Conservation (phyloP, 1,140 invertebrate genomes). For the Drosophila sturtevanti region DNA sequence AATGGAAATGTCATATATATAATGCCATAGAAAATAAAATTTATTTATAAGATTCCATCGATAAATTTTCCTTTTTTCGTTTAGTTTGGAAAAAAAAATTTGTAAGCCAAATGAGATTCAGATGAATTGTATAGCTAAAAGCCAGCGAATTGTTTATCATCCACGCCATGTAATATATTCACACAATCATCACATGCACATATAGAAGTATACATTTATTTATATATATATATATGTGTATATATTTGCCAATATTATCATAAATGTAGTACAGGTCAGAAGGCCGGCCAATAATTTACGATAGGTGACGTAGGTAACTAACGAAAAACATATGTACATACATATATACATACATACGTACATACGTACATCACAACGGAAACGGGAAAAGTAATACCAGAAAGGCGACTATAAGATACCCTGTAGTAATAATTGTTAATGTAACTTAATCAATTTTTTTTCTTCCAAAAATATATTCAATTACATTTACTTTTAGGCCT, state of each 20-base stretch:
- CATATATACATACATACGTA: too few relatives aligned
- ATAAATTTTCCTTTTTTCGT: background rate
- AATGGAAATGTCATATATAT: background rate
- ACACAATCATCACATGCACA: too few relatives aligned
- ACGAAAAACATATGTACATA: slow-evolving; percentile 1
- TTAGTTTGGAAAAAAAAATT: background rate
- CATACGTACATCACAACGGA: background rate
- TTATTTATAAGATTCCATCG: background rate
- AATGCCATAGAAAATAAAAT: background rate
- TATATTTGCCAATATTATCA: slow-evolving; percentile 30
- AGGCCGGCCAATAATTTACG: slow-evolving; percentile 43
- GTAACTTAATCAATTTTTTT: too few relatives aligned
- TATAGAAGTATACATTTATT: background rate
- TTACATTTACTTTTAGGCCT: too few relatives aligned
- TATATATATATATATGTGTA: slow-evolving; percentile 8
- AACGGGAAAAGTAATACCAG: background rate
- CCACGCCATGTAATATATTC: slow-evolving; percentile 16
- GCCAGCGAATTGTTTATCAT: slow-evolving; percentile 2
- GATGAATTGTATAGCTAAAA: background rate
- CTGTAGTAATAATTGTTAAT: background rate
- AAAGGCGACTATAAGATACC: background rate
- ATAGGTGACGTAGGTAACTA: slow-evolving; percentile 44
- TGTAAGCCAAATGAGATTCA: slow-evolving; percentile 3
- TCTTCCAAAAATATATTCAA: too few relatives aligned
- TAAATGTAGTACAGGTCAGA: slow-evolving; percentile 26